A percentile compares a stretch with the other conserved stretches of the same genome.
Conservation (phyloP, 92 coral and sea anemone species). For the Ricordea florida region DNA sequence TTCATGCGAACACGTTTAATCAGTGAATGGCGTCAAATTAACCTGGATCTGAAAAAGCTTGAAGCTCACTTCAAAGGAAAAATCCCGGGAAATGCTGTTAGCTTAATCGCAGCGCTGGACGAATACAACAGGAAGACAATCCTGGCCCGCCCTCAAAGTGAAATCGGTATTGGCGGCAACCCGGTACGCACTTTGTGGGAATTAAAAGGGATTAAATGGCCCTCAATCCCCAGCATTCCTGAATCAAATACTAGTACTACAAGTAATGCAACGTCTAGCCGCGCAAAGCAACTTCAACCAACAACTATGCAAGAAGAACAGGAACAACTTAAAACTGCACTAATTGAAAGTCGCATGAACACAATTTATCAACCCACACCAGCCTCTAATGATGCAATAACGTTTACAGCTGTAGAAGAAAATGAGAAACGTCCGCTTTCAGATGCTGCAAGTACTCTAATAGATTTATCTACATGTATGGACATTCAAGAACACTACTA, state of each 20-base stretch:
- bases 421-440: not conserved
- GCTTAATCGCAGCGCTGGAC: conserved; percentile 8
- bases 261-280: not conserved
- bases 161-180: conserved; percentile 19
- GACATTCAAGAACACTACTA: not conserved
- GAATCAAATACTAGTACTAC: conserved; percentile 6
- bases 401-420: conserved; percentile 1
- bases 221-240: not conserved
- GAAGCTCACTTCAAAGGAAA: conserved; percentile 33
- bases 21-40: conserved; percentile 19
- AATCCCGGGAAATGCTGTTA: not conserved
- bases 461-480: not conserved
- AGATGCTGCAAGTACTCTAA: conserved; percentile 2
- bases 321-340: conserved; percentile 7
- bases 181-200: conserved; percentile 41
- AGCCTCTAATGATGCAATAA: not conserved
- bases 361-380: not conserved
- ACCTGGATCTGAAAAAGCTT: conserved; percentile 32
- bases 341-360: conserved; percentile 2
- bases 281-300: not conserved
- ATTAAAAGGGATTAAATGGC: conserved; percentile 31
- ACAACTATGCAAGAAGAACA: conserved; percentile 2
- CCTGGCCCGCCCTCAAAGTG: not conserved
- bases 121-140: not conserved
- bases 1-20: conserved; percentile 2